A percentile compares a stretch with the other conserved stretches of the same genome.
phyloP scores from a whole-genome alignment of 2,113 vertebrate species.

The Eira barbara region DNA sequence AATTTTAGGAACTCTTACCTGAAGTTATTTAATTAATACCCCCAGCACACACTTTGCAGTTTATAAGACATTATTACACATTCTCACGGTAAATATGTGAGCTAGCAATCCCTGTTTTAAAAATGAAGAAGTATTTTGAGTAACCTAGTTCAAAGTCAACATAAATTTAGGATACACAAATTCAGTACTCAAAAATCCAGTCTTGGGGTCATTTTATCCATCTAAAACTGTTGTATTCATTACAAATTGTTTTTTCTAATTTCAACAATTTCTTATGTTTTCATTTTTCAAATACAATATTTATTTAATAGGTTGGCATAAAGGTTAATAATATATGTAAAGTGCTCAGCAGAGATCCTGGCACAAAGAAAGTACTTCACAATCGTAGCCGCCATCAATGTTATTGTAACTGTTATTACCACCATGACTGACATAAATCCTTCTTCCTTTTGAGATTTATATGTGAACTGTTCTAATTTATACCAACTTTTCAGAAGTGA shows the following conservation, averaged over 20 bases:
- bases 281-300: neutral
- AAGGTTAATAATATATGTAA: neutral
- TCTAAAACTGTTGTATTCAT: neutral
- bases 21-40: conserved; percentile 16
- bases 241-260: neutral
- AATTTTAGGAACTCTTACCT: neutral
- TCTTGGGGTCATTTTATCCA: neutral
- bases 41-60: neutral
- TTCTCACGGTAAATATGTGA: neutral
- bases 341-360: neutral
- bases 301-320: neutral
- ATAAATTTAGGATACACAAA: neutral
- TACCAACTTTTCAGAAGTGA: neutral
- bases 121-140: neutral
- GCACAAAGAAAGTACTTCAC: neutral
- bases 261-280: neutral
- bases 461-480: neutral
- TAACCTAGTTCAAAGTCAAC: neutral
- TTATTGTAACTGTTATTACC: neutral
- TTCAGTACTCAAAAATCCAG: neutral
- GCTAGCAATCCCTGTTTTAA: neutral
- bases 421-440: neutral
- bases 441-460: neutral
- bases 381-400: neutral
- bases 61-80: neutral